Conservation (phyloP, 2,113 vertebrate genomes). For the Eurystomus gularis region DNA sequence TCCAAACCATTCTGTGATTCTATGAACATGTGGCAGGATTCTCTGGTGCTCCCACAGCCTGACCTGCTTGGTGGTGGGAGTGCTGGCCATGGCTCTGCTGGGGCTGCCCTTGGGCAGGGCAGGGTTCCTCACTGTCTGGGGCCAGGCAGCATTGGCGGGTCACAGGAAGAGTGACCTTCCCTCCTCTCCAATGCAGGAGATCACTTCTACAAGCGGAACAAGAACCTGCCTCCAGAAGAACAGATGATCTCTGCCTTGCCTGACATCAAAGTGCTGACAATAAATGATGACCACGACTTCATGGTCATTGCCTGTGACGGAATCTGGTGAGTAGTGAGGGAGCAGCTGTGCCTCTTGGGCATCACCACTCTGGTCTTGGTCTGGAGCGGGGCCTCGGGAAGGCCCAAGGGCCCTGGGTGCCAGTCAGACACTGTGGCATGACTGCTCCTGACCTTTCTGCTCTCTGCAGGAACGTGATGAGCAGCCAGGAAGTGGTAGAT, state of each 20-base stretch:
- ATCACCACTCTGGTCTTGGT: not conserved
- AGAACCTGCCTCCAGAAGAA: conserved; percentile 90
- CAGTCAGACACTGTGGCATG: not conserved
- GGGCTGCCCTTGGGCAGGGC: not conserved
- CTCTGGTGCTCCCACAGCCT: not conserved
- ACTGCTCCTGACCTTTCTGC: not conserved
- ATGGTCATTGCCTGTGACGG: conserved; percentile 99
- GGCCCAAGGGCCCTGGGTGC: not conserved
- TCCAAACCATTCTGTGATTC: not conserved
- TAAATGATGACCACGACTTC: conserved; percentile 93
- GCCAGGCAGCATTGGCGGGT: not conserved
- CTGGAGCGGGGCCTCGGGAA: not conserved
- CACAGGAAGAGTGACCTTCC: not conserved
- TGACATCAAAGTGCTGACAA: conserved; percentile 93
- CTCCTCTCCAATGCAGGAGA: conserved; percentile 78
- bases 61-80: not conserved
- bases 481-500: conserved; percentile 98
- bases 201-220: conserved; percentile 98
- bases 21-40: not conserved
- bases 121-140: not conserved
- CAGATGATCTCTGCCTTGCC: conserved; percentile 98
- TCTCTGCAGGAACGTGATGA: conserved; percentile 92
- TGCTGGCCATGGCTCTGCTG: fast-evolving
- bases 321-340: conserved; percentile 84
- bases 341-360: not conserved